Conservation (phyloP, 2,113 vertebrate species). For the Nibea albiflora region DNA sequence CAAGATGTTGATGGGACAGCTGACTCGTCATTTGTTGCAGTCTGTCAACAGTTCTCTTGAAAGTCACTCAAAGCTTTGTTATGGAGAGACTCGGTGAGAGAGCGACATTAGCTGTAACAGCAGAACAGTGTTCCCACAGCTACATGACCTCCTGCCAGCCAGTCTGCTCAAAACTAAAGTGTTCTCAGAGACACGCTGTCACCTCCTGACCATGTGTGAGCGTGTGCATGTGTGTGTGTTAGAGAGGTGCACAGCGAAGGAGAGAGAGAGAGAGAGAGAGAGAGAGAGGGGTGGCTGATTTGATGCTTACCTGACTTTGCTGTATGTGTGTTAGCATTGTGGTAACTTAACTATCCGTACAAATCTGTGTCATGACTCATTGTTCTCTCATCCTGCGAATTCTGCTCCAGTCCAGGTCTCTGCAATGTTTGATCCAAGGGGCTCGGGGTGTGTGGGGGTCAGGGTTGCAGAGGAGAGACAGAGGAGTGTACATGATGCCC, state of each 20-base stretch:
- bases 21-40: not conserved
- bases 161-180: conserved; percentile 18
- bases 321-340: not conserved
- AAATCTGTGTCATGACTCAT: not conserved
- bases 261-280: not conserved
- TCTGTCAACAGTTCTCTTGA: conserved; percentile 10
- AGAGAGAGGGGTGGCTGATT: not conserved
- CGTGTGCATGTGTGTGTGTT: conserved; percentile 12
- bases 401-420: not conserved
- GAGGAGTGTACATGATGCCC: conserved; percentile 35
- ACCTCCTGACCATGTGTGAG: conserved; percentile 8
- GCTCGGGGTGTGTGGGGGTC: conserved; percentile 18
- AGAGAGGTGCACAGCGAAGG: not conserved
- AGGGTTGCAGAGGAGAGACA: conserved; percentile 23
- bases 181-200: conserved; percentile 28
- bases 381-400: not conserved
- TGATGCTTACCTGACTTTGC: not conserved
- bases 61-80: not conserved
- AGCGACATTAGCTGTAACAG: conserved; percentile 2
- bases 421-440: not conserved
- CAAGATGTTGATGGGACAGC: not conserved
- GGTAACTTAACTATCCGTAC: not conserved
- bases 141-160: conserved; percentile 40
- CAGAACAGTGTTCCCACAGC: conserved; percentile 40
- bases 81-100: conserved; percentile 6